Percentiles rank a stretch among this genome's conserved stretches.
These are phyloP conservation scores for Taeniopygia guttata DNA, from an alignment of 2,797 vertebrate species.

Conservation along the genomic window DNA sequence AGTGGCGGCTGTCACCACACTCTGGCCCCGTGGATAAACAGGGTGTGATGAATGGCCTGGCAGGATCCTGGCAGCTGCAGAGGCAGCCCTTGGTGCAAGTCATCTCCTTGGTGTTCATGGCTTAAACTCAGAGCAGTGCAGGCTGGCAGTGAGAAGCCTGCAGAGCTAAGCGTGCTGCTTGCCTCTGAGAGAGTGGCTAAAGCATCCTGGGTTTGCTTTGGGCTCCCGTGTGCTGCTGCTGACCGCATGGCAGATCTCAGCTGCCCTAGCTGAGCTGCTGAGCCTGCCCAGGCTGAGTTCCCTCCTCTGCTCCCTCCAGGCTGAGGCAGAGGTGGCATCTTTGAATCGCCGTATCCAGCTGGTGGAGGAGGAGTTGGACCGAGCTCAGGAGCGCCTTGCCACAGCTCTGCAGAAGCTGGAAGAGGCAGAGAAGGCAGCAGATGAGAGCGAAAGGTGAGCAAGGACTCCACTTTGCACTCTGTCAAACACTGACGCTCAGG, in stretches of 20 bases:
- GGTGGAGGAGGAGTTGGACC: conserved; percentile 89
- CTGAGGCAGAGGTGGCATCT: conserved; percentile 85
- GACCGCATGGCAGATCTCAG: neutral
- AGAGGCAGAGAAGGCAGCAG: conserved; percentile 88
- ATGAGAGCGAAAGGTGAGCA: conserved; percentile 90
- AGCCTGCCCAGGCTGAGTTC: neutral
- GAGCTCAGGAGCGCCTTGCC: conserved; percentile 85
- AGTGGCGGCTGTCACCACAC: neutral
- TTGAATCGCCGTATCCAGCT: conserved; percentile 88
- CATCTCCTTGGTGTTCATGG: neutral
- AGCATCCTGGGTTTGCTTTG: neutral
- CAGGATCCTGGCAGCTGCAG: neutral
- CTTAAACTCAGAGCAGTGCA: neutral
- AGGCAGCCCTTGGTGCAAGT: neutral
- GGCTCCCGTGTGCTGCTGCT: rapidly evolving
- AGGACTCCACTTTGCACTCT: neutral
- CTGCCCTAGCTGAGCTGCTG: neutral
- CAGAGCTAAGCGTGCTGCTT: neutral
- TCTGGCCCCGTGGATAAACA: neutral
- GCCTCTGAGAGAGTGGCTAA: neutral
- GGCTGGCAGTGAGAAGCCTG: neutral
- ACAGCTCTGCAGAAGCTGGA: conserved; percentile 87
- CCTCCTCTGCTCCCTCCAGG: conserved; percentile 63
- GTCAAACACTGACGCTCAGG: rapidly evolving
- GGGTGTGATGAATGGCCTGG: neutral